Conservation (phyloP, 2,113 vertebrate species). For the Myocastor coypus region DNA sequence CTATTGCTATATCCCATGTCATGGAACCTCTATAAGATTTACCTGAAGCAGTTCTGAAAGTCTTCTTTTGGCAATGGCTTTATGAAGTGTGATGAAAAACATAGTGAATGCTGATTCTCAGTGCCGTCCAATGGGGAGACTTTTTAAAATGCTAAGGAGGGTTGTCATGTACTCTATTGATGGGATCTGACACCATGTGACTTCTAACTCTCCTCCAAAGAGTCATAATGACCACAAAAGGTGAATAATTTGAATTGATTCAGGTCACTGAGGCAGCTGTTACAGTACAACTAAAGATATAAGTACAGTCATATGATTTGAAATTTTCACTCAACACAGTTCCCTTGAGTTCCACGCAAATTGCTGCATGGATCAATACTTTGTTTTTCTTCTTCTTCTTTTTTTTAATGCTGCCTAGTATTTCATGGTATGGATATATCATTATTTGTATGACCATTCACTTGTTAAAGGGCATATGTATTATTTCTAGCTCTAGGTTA, state of each 20-base stretch:
- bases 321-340: too few relatives aligned
- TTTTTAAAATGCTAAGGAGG: neutral
- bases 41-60: neutral
- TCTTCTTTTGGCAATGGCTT: neutral
- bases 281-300: neutral
- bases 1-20: neutral
- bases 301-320: neutral
- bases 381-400: neutral
- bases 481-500: too few relatives aligned
- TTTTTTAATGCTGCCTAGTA: too few relatives aligned
- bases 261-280: neutral
- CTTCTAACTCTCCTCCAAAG: neutral
- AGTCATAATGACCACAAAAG: neutral
- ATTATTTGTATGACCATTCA: too few relatives aligned
- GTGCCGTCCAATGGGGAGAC: neutral
- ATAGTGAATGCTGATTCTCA: neutral
- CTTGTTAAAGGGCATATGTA: too few relatives aligned
- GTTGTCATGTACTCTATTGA: neutral
- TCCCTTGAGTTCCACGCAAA: neutral
- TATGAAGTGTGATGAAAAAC: neutral
- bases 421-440: too few relatives aligned
- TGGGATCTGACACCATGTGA: neutral
- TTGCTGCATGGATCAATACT: neutral
- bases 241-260: neutral
- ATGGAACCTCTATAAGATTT: neutral